Evolutionary conservation across 2,888 invertebrate genomes (phyloP), one percentile per base, ranked within the genome.

Genomic region (Campoplex nolae): DNA sequence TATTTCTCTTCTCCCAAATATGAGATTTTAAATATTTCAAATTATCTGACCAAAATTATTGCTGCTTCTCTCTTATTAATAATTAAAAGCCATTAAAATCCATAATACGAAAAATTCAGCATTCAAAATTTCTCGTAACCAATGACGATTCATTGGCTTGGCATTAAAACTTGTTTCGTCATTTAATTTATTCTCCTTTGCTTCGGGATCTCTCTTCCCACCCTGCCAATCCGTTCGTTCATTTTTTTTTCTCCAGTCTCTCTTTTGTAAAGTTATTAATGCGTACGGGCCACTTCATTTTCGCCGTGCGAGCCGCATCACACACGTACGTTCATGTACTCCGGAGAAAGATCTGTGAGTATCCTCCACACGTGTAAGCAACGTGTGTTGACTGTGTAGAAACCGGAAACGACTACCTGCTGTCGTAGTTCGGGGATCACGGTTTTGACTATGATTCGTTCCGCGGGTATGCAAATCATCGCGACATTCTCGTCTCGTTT

Each of bases 201-300:
- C 78, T 75, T 54, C 65, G 71, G 35, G 48, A 75, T 56, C 73
- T 71, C 73, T 68, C 80, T 75, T 70, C 67, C 75, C 68, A 70
- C 74, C 70, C 84, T 68, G 73, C 32, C 54, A 28, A 62, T 54
- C 85, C 42, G 71, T 85, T 83, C 77, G 62, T 67, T 84, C 77
- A 67, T 71, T 85, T 78, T 79, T 38, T 23, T 83, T 83, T 70
- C 58, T 83, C 58, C 77, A 78, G 65, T 67, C 78, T 75, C 73
- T 91, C 92, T 89, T 92, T 93, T 93, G 92, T 93, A 88, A 89
- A 92, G 91, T 92, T 93, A 93, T 93, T 93, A 93, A 93, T 92
- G 92, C 92, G 92, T 90, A 89, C 87, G 91, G 91, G 92, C 92
- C 92, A 93, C 93, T 93, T 93, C 93, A 93, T 93, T 93, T 93